These are phyloP conservation scores for Amiota communis DNA, from an alignment of 2,888 invertebrate species.

Conservation along the genomic window DNA sequence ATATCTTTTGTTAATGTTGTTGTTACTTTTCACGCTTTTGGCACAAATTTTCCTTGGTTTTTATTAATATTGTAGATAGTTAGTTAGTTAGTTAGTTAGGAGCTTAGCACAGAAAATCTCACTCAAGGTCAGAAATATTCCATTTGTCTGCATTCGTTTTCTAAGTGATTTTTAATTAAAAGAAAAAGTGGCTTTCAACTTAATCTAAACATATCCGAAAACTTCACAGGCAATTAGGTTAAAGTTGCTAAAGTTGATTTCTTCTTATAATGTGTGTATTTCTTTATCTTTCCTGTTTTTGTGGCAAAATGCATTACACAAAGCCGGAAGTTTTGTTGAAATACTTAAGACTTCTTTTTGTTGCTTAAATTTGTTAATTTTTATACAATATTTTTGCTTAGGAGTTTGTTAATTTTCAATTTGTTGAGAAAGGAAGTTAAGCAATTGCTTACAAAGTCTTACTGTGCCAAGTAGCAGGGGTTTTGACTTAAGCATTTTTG, in stretches of 20 bases:
- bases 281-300: background rate
- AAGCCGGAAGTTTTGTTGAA: no score
- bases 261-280: conserved; percentile 54
- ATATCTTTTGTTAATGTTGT: background rate
- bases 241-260: conserved; percentile 52
- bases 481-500: no score
- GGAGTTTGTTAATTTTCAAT: no score
- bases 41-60: conserved; percentile 46
- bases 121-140: conserved; percentile 57
- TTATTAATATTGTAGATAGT: conserved; percentile 38
- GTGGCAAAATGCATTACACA: no score
- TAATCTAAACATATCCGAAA: conserved; percentile 33
- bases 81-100: background rate
- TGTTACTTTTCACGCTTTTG: conserved; percentile 22
- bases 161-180: conserved; percentile 56
- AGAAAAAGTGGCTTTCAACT: conserved; percentile 33
- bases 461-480: no score
- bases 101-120: conserved; percentile 30
- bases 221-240: conserved; percentile 66
- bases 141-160: conserved; percentile 26
- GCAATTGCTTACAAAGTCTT: no score
- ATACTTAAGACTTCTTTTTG: no score
- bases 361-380: no score
- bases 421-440: no score
- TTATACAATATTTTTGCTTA: no score